Conservation (phyloP, 2,113 vertebrate species). For the Tiliqua scincoides region DNA sequence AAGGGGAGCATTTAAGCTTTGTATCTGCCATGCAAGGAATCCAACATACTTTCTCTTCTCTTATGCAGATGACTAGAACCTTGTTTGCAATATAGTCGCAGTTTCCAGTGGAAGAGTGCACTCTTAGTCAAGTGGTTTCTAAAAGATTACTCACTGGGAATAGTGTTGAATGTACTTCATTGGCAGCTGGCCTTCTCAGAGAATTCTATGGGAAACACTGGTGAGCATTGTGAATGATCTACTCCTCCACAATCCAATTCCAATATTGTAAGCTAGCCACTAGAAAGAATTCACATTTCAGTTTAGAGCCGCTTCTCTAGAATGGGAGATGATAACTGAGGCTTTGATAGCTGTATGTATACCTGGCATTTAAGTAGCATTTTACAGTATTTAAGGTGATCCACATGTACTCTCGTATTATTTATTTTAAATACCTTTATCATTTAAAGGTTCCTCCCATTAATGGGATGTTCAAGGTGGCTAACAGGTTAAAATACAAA, state of each 20-base stretch:
- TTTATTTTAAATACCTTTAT: too few species aligned
- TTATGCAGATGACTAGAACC: conserved; percentile 19
- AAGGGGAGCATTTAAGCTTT: background rate
- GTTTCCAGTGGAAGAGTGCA: conserved; percentile 46
- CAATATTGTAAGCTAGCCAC: background rate
- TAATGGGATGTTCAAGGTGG: too few species aligned
- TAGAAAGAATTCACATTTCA: conserved; percentile 5
- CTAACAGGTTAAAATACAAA: too few species aligned
- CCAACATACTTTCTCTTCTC: background rate
- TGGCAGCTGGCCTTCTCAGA: conserved; percentile 29
- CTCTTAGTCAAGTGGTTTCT: conserved; percentile 39
- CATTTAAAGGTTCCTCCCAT: too few species aligned
- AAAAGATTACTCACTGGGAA: conserved; percentile 33
- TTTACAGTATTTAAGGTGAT: too few species aligned
- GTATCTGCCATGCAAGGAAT: background rate
- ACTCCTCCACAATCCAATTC: background rate
- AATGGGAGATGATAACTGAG: background rate
- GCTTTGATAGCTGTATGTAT: background rate
- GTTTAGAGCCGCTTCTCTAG: background rate
- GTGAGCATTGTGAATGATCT: conserved; percentile 11
- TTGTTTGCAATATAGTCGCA: conserved; percentile 23
- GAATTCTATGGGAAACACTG: background rate
- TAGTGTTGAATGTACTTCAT: background rate
- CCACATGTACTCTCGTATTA: too few species aligned
- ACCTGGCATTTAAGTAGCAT: background rate